phyloP scores from a whole-genome alignment of 2,113 vertebrate genomes.

The Petrocephalus zakoni region DNA sequence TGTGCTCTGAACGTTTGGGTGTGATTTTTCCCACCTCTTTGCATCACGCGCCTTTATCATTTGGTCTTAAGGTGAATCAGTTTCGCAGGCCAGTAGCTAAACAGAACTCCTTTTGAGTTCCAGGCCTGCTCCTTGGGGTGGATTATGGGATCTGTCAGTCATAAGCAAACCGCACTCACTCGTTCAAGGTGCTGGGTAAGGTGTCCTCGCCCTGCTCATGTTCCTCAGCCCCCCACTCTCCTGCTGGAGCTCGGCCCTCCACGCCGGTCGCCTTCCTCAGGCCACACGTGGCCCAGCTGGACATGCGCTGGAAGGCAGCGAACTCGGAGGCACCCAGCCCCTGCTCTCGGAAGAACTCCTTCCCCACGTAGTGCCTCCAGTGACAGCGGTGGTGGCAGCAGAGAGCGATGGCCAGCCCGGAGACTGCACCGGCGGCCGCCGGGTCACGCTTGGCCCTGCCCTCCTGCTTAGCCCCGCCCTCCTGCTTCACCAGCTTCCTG shows the following conservation, averaged over 20 bases:
- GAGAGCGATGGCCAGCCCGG: slow-evolving; percentile 79
- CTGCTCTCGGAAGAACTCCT: slow-evolving; percentile 72
- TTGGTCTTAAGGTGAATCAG: neutral
- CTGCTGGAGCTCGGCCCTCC: slow-evolving; percentile 22
- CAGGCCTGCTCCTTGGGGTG: neutral
- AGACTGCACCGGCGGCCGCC: slow-evolving; percentile 38
- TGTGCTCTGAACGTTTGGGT: neutral
- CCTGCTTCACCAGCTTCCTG: slow-evolving; percentile 62
- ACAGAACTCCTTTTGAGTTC: neutral
- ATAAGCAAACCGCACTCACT: slow-evolving; percentile 53
- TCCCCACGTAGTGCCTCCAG: slow-evolving; percentile 92
- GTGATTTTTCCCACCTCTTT: neutral
- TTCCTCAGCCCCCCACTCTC: slow-evolving; percentile 51
- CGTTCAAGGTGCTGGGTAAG: slow-evolving; percentile 42
- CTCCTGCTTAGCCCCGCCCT: slow-evolving; percentile 44
- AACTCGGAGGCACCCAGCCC: slow-evolving; percentile 81
- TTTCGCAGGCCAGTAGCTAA: neutral
- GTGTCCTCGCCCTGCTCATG: slow-evolving; percentile 51
- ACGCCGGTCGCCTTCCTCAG: slow-evolving; percentile 44
- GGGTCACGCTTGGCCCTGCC: neutral
- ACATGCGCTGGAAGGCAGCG: slow-evolving; percentile 84
- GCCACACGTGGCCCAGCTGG: slow-evolving; percentile 95
- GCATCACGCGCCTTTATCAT: neutral
- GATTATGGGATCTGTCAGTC: neutral
- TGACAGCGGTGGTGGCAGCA: slow-evolving; percentile 96